Conservation (phyloP, 2,888 invertebrate species). For the Tolmerus cingulatus region DNA sequence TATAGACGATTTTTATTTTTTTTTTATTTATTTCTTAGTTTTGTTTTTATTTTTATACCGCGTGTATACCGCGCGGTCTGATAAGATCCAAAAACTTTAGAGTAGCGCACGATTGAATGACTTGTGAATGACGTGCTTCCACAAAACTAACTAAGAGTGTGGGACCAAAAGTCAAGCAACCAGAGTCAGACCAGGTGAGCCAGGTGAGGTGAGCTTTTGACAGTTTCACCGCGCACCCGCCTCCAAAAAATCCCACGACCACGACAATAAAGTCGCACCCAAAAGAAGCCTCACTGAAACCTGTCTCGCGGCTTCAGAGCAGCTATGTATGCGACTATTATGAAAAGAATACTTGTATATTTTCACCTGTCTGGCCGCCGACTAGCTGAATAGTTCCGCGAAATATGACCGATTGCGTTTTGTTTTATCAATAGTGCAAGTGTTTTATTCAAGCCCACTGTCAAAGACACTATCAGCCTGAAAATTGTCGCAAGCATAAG, state of each 20-base stretch:
- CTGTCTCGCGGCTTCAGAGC: neutral
- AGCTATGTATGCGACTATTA: neutral
- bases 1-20: neutral
- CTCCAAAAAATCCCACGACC: neutral
- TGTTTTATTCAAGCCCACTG: neutral
- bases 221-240: neutral
- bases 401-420: neutral
- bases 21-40: neutral
- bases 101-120: conserved; percentile 2
- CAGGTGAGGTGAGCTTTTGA: conserved; percentile 13
- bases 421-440: neutral
- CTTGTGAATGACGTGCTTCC: conserved; percentile 9
- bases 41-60: neutral
- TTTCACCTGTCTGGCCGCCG: neutral
- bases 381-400: neutral
- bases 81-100: conserved; percentile 1
- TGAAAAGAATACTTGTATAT: neutral
- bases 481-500: neutral
- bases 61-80: neutral
- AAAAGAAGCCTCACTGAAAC: neutral
- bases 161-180: neutral
- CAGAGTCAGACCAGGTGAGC: neutral
- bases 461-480: neutral
- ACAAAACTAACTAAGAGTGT: neutral
- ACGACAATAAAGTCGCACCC: neutral